A percentile compares a stretch with the other conserved stretches of the same genome.
Conservation (phyloP, 2,797 vertebrate species). For the Onychomys torridus region DNA sequence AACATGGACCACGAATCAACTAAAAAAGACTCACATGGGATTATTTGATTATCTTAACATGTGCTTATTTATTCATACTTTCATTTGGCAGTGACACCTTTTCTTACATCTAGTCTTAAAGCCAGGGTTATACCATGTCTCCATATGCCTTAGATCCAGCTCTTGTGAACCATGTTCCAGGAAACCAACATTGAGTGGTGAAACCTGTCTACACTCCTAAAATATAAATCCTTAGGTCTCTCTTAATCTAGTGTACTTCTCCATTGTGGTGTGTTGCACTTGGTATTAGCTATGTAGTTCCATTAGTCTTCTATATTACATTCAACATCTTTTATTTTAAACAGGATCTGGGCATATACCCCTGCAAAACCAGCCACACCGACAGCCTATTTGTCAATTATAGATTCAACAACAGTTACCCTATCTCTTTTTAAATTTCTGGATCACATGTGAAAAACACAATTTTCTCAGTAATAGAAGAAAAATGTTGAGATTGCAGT, state of each 20-base stretch:
- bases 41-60: neutral
- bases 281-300: neutral
- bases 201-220: neutral
- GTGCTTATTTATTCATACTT: neutral
- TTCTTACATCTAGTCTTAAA: slow-evolving; percentile 10
- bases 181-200: neutral
- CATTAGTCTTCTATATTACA: neutral
- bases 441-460: too few relatives aligned
- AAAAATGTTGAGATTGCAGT: neutral
- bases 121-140: neutral
- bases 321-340: neutral
- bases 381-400: neutral
- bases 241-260: neutral
- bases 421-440: neutral
- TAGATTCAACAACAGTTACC: neutral
- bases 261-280: neutral
- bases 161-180: neutral
- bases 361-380: neutral
- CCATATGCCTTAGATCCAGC: neutral
- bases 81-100: neutral
- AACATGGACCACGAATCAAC: neutral
- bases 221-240: neutral
- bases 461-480: neutral
- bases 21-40: neutral
- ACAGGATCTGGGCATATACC: neutral